Base-by-base conservation (phyloP, 1,140 invertebrate genomes). In the Sminthurides bifidus region DNA sequence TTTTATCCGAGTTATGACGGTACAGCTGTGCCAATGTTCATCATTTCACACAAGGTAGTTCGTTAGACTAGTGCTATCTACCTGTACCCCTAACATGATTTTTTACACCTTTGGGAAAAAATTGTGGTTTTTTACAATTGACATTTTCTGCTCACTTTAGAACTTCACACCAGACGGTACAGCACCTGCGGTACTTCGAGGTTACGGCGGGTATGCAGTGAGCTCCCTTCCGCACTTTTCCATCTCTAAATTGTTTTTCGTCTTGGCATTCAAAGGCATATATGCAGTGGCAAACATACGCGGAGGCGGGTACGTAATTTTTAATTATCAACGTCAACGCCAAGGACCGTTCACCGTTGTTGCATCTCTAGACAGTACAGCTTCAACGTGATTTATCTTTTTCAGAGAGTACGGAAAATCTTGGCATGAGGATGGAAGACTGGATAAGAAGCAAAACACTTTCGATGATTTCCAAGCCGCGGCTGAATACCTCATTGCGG, bases 11-110 rank as follows among this genome's bases (percentile, higher is more conserved):
- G 90, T 70, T 93, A 91, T 74, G 94, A 98, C 75, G 89, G 87
- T 53, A 94, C 91, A 1, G 84, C 85, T 73, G 79, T 98, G 65
- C 95, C 95, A 3, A 98, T 98, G 94, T 98, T 95, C 72, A 83
- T 98, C 59, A 80, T 96, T 30, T 80, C 81, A 59, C 83, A 80
- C 67, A 87, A 87, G 72, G 83, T 84, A 35, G n/a, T 35, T 35
- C 33, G 10, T 94, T n/a, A n/a, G n/a, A n/a, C 93, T 40, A 93
- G 93, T 69, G 94, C 93, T 74, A 81, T 94, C 52, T 87, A 85
- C 65, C 75, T 94, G 56, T 81, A 83, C 66, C 92, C 95, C 12
- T 79, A n/a, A n/a, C n/a, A n/a, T n/a, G n/a, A n/a, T n/a, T n/a
- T n/a, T n/a, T 77, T 19, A 90, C 89, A 72, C 84, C 82, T 63